A percentile compares a stretch with the other conserved stretches of the same genome.
phyloP scores from a whole-genome alignment of 2,888 invertebrate genomes.

The Rosalia funebris region DNA sequence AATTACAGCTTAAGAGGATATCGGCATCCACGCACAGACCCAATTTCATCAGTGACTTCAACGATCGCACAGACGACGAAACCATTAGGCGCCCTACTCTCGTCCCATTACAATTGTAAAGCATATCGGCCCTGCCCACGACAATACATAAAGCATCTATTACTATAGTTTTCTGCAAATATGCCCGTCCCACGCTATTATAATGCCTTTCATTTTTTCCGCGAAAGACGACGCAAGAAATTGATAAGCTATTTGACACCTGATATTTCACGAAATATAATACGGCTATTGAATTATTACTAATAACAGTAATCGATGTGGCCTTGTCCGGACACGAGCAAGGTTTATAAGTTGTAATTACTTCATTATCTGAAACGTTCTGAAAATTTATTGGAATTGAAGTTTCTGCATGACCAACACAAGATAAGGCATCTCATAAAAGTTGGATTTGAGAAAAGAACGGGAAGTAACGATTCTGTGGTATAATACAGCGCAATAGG shows the following conservation, averaged over 20 bases:
- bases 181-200: neutral
- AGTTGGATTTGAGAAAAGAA: no score
- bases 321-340: slow-evolving; percentile 25
- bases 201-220: neutral
- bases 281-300: slow-evolving; percentile 23
- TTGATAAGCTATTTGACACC: slow-evolving; percentile 10
- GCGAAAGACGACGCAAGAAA: neutral
- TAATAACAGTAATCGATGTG: slow-evolving; percentile 22
- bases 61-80: slow-evolving; percentile 16
- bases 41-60: slow-evolving; percentile 12
- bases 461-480: no score
- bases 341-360: slow-evolving; percentile 11
- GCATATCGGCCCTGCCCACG: slow-evolving; percentile 7
- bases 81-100: slow-evolving; percentile 5
- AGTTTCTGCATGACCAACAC: neutral
- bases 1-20: neutral
- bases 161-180: slow-evolving; percentile 2
- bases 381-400: slow-evolving; percentile 6
- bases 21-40: slow-evolving; percentile 10
- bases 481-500: no score
- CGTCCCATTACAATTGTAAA: slow-evolving; percentile 15
- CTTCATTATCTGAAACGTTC: slow-evolving; percentile 11
- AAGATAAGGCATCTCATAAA: neutral
- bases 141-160: slow-evolving; percentile 8
- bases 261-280: slow-evolving; percentile 28